Conservation (phyloP, 2,113 vertebrate genomes). For the Cervus canadensis region DNA sequence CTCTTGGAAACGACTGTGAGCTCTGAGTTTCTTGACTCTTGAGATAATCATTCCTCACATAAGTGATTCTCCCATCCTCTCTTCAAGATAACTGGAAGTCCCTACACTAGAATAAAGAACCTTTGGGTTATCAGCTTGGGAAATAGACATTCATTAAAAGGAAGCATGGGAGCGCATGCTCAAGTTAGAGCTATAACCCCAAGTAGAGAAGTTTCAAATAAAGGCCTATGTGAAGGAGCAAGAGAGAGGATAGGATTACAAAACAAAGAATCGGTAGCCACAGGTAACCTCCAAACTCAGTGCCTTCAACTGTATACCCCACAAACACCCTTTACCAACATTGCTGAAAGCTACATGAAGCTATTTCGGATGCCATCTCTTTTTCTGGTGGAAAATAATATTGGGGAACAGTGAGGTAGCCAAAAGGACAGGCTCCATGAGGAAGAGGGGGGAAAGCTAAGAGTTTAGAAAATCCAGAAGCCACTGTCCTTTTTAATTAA, state of each 20-base stretch:
- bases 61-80: background rate
- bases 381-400: background rate
- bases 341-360: background rate
- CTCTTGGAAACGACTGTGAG: background rate
- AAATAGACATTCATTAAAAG: background rate
- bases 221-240: background rate
- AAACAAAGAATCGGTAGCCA: background rate
- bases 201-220: slow-evolving; percentile 3
- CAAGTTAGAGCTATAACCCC: background rate
- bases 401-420: background rate
- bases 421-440: background rate
- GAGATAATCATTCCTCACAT: background rate
- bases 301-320: background rate
- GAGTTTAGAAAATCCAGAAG: background rate
- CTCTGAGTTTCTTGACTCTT: background rate
- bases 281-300: background rate
- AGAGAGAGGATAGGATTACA: background rate
- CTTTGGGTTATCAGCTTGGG: background rate
- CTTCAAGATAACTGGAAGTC: background rate
- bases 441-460: background rate
- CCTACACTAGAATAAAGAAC: background rate
- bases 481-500: background rate
- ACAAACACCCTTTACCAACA: background rate
- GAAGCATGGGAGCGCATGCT: background rate
- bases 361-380: background rate